Evolutionary conservation across 2,113 vertebrate species (phyloP), one percentile per base, ranked within the genome.

Genomic region (Eptesicus fuscus): DNA sequence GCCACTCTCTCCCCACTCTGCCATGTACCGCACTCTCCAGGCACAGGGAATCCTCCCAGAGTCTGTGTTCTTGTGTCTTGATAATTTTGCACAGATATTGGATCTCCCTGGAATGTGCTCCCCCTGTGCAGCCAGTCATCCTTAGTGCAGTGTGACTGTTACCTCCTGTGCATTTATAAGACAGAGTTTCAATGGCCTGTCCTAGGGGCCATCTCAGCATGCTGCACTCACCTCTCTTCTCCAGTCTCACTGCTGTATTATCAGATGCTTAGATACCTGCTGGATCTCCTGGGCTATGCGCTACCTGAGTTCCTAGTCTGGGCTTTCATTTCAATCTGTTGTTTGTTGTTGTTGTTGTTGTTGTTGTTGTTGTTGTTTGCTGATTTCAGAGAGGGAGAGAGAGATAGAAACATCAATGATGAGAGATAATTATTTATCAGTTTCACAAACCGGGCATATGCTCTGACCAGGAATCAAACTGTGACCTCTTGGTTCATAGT

Each of bases 211-310:
- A 25, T 47, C 30, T 16, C 63, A 74, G 51, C 2, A 16, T 7
- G 22, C 30, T 8, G 1, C 5, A 5, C 14, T 77, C 77, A 30
- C 37, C 18, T 77, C 18, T 32, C 0, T 71, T 59, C n/a, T 32
- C 30, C 14, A 56, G 5, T 9, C 11, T 18, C 4, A 12, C 47
- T 0, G 0, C 30, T 18, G 0, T 1, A 5, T 40, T 20, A 44
- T 20, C 61, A 69, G 10, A 49, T 23, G 35, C 23, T 35, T 42
- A 71, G 42, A 16, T 14, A 11, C 40, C 83, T 77, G 5, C 14
- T 42, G 23, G 37, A 20, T 37, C 37, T 76, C 9, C 30, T 20
- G 30, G 37, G 9, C 32, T 40, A 32, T 30, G 47, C 13, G 18
- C 23, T 67, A 23, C 18, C 5, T 4, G 23, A 77, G n/a, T 30